Percentiles rank a stretch among this genome's conserved stretches.
Evolutionary conservation across 2,113 vertebrate genomes (phyloP).

Genomic region (Myocastor coypus): DNA sequence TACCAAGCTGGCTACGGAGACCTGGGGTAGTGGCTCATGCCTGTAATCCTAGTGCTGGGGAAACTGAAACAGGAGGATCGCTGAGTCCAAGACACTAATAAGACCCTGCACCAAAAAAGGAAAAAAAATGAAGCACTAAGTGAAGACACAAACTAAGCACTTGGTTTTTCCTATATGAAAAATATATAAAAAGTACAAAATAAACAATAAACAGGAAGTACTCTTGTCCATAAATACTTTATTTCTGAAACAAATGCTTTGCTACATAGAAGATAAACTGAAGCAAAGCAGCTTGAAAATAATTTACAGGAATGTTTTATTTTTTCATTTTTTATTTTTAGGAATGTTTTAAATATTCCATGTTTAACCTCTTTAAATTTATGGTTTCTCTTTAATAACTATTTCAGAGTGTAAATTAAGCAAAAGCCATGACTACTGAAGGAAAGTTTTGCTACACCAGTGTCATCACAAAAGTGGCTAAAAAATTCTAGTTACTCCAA

Average conservation of each 20-base stretch:
- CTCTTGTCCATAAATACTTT: slow-evolving; percentile 15
- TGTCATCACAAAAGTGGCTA: neutral
- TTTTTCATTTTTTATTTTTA: too few species aligned
- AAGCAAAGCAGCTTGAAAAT: slow-evolving; percentile 9
- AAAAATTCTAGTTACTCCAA: neutral
- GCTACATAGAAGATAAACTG: neutral
- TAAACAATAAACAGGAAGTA: neutral
- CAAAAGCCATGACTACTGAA: neutral
- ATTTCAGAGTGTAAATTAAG: neutral
- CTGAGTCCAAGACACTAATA: too few species aligned
- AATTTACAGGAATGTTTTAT: neutral
- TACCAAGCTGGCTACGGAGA: too few species aligned
- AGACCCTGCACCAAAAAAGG: too few species aligned
- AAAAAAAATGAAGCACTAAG: neutral
- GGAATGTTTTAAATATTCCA: neutral
- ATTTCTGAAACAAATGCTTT: neutral
- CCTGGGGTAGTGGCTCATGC: too few species aligned
- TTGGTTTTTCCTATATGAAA: neutral
- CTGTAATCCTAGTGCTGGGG: too few species aligned
- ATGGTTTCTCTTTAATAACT: neutral
- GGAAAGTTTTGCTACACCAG: neutral
- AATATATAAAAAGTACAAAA: neutral
- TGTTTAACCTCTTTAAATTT: neutral
- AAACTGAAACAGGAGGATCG: too few species aligned
- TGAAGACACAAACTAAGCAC: neutral